Evolutionary conservation across 2,113 vertebrate species (phyloP).

Genomic region (Archocentrus centrarchus): DNA sequence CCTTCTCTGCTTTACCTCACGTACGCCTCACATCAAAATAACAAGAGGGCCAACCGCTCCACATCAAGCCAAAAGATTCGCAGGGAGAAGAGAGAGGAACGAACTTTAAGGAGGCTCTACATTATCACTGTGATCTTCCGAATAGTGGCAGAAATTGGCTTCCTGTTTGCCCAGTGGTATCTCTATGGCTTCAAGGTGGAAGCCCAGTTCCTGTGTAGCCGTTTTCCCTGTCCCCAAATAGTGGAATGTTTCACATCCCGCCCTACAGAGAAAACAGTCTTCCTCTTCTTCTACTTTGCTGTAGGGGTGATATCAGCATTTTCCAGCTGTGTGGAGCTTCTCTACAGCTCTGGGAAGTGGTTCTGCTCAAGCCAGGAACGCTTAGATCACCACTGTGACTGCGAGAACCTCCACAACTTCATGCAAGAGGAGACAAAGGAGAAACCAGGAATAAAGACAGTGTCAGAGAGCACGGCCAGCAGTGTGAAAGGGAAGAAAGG

Average conservation of each 20-base stretch:
- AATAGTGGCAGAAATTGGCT: slow-evolving; percentile 85
- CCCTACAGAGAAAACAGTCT: slow-evolving; percentile 91
- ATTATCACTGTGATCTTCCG: slow-evolving; percentile 86
- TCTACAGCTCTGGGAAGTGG: slow-evolving; percentile 83
- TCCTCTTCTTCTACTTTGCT: slow-evolving; percentile 91
- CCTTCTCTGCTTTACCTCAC: slow-evolving; percentile 89
- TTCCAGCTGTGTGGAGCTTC: slow-evolving; percentile 85
- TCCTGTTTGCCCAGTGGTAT: slow-evolving; percentile 86
- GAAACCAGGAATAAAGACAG: rapidly evolving
- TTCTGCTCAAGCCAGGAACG: slow-evolving; percentile 9
- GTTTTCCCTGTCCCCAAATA: slow-evolving; percentile 87
- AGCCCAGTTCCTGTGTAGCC: slow-evolving; percentile 85
- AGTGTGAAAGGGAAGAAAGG: slow-evolving; percentile 23
- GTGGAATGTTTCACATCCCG: slow-evolving; percentile 95
- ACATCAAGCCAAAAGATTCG: rapidly evolving
- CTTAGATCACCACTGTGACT: background rate
- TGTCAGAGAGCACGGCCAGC: background rate
- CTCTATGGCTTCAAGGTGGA: slow-evolving; percentile 91
- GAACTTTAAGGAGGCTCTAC: slow-evolving; percentile 72
- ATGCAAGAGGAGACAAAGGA: background rate
- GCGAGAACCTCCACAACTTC: slow-evolving; percentile 29
- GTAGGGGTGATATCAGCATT: slow-evolving; percentile 86
- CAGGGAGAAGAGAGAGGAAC: background rate
- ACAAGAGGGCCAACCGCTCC: slow-evolving; percentile 67
- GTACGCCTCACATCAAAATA: slow-evolving; percentile 86